Evolutionary conservation across 2,888 invertebrate genomes (phyloP).

Genomic region (Lithophane semibrunnea): DNA sequence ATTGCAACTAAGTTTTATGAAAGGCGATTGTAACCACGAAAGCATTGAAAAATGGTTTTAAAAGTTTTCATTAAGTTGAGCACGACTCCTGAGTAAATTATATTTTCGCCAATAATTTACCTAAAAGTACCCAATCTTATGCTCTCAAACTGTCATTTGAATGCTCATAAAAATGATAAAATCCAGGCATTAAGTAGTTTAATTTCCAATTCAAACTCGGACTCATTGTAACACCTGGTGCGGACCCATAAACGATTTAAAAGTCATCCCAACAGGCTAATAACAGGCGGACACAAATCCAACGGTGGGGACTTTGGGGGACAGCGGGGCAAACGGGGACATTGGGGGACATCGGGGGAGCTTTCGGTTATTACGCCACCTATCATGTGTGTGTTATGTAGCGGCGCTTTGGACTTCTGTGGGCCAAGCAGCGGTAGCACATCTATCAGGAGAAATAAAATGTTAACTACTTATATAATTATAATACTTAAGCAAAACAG

Average conservation of each 20-base stretch:
- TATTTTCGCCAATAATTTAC: neutral
- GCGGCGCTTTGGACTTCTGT: conserved; percentile 3
- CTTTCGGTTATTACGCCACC: conserved; percentile 2
- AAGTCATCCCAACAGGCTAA: conserved; percentile 62
- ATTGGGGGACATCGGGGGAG: conserved; percentile 15
- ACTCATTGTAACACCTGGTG: conserved; percentile 40
- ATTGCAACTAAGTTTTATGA: neutral
- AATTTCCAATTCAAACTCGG: conserved; percentile 33
- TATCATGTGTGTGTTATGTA: conserved; percentile 12
- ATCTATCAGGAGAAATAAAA: too few species aligned
- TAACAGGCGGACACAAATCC: conserved; percentile 61
- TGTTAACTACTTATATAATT: too few species aligned
- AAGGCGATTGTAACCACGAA: too few species aligned
- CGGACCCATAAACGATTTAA: conserved; percentile 52
- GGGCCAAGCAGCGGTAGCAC: neutral
- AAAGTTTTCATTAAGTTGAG: neutral
- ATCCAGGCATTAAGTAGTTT: conserved; percentile 29
- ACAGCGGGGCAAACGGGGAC: conserved; percentile 15
- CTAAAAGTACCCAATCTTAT: neutral
- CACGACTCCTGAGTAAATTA: neutral
- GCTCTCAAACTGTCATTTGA: neutral
- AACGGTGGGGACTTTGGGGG: conserved; percentile 21
- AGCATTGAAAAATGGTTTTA: neutral
- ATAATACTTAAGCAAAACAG: too few species aligned
- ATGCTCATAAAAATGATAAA: conserved; percentile 17